A percentile compares a stretch with the other conserved stretches of the same genome.
phyloP scores from a whole-genome alignment of 2,797 vertebrate genomes.

The Xiphorhynchus erythropygius region DNA sequence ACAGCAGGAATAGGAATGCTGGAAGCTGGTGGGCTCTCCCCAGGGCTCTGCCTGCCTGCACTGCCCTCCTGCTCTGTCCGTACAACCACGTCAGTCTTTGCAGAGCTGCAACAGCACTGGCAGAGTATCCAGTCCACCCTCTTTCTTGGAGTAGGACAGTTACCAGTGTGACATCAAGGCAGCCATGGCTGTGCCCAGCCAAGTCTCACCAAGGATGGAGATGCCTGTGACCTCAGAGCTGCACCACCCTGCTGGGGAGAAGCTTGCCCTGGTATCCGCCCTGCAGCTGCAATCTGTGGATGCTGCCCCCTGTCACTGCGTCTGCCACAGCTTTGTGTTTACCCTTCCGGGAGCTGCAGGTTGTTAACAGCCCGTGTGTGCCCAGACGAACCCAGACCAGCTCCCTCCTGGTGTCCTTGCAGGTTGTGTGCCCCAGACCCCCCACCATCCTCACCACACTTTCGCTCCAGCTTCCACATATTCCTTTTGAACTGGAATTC shows the following conservation, averaged over 20 bases:
- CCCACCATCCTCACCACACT: too few relatives aligned
- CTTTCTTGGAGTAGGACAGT: background rate
- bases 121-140: background rate
- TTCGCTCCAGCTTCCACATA: background rate
- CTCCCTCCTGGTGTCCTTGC: background rate
- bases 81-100: background rate
- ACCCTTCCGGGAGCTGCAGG: background rate
- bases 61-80: accelerated
- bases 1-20: accelerated
- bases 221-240: background rate
- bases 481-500: background rate
- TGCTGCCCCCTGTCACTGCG: background rate
- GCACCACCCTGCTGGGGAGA: background rate
- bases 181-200: background rate
- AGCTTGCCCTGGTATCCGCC: background rate
- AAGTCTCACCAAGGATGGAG: background rate
- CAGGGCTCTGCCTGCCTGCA: background rate
- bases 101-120: background rate
- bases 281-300: background rate
- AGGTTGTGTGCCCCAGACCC: background rate
- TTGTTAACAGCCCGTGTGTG: background rate
- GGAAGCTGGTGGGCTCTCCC: background rate
- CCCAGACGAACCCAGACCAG: background rate
- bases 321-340: background rate
- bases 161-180: background rate